Evolutionary conservation across 2,888 invertebrate genomes (phyloP).

Genomic region (Leptura quadrifasciata): DNA sequence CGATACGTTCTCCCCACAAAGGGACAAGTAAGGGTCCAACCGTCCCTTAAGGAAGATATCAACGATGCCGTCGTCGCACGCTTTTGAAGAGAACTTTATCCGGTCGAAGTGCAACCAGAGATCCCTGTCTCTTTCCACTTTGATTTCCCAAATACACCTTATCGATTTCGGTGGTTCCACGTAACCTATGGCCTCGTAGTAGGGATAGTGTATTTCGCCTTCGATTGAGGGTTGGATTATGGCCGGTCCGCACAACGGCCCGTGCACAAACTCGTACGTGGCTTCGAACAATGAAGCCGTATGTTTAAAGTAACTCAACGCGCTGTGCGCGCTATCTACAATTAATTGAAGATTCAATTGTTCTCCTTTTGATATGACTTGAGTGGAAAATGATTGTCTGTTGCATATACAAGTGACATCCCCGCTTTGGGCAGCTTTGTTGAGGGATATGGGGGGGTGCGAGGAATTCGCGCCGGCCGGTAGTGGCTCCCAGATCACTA

Average conservation of each 20-base stretch:
- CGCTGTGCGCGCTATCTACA: constrained; percentile 89
- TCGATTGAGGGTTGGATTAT: constrained; percentile 87
- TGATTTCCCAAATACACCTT: constrained; percentile 76
- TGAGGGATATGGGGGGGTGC: constrained; percentile 74
- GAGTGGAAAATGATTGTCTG: constrained; percentile 77
- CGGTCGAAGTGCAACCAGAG: constrained; percentile 92
- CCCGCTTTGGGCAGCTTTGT: constrained; percentile 80
- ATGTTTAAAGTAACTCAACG: constrained; percentile 92
- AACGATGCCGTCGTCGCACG: constrained; percentile 90
- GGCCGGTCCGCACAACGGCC: constrained; percentile 90
- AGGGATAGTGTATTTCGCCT: constrained; percentile 91
- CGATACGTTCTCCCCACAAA: constrained; percentile 91
- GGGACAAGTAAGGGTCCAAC: constrained; percentile 84
- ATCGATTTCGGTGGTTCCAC: constrained; percentile 82
- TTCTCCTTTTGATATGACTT: constrained; percentile 87
- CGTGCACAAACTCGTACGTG: constrained; percentile 91
- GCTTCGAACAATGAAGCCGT: constrained; percentile 90
- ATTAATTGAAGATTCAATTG: constrained; percentile 87
- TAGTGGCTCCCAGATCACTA: constrained; percentile 86
- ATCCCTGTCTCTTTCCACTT: constrained; percentile 88
- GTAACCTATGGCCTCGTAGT: constrained; percentile 85
- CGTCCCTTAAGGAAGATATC: constrained; percentile 81
- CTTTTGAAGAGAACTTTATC: constrained; percentile 88
- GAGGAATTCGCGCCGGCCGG: constrained; percentile 72
- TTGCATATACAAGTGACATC: constrained; percentile 86